Evolutionary conservation across 2,797 vertebrate species (phyloP).

Genomic region (Lepilemur ruficaudatus): DNA sequence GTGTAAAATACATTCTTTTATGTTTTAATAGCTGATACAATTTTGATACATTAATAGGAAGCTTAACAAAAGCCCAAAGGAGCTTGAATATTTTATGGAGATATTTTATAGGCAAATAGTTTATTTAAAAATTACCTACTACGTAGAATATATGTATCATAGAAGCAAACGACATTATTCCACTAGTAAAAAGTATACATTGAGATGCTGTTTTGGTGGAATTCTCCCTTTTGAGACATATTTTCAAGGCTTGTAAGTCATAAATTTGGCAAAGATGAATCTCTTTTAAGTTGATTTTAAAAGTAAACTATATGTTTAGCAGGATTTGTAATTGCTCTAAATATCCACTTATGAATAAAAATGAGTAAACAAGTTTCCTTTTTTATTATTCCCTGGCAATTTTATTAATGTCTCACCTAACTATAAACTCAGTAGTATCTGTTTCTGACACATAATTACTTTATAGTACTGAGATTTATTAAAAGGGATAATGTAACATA

Average conservation of each 20-base stretch:
- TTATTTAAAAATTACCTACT: constrained; percentile 53
- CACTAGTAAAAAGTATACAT: constrained; percentile 27
- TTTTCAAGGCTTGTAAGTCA: constrained; percentile 37
- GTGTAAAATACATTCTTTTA: constrained; percentile 67
- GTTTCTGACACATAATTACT: background rate
- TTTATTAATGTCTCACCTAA: background rate
- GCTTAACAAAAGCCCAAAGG: constrained; percentile 9
- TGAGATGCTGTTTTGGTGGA: background rate
- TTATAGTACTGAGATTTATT: background rate
- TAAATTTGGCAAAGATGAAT: constrained; percentile 4
- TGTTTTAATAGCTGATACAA: constrained; percentile 49
- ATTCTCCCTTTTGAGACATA: background rate
- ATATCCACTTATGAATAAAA: constrained; percentile 6
- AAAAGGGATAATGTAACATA: background rate
- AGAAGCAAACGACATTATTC: constrained; percentile 12
- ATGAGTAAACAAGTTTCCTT: constrained; percentile 17
- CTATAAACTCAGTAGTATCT: background rate
- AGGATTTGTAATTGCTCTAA: constrained; percentile 25
- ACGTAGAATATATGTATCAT: background rate
- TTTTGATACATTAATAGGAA: constrained; percentile 44
- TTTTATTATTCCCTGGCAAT: background rate
- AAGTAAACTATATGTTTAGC: background rate
- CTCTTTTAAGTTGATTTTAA: constrained; percentile 9
- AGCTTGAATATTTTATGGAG: constrained; percentile 52
- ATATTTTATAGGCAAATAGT: constrained; percentile 35